Percentiles rank a stretch among this genome's conserved stretches.
Evolutionary conservation across 2,888 invertebrate genomes (phyloP).

Genomic region (Thecocarcelia acutangulata): DNA sequence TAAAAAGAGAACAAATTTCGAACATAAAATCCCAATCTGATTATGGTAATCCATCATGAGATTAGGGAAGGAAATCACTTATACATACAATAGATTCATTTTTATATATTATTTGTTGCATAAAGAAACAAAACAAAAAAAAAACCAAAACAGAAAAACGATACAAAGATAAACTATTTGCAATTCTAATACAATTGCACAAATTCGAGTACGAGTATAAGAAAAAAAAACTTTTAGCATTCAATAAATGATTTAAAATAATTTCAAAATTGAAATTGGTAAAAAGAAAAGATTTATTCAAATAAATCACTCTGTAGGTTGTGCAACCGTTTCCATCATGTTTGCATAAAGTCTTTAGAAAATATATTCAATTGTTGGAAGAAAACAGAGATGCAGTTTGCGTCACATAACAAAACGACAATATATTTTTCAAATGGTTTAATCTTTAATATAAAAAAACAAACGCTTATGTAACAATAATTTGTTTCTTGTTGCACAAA

Average conservation of each 20-base stretch:
- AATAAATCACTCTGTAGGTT: conserved; percentile 14
- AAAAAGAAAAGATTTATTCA: conserved; percentile 8
- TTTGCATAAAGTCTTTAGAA: not conserved
- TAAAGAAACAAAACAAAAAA: not conserved
- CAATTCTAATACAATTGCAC: conserved; percentile 36
- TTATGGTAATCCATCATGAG: conserved; percentile 65
- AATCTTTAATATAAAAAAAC: no score
- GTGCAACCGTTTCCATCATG: conserved; percentile 23
- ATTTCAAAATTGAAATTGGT: not conserved
- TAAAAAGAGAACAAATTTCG: conserved; percentile 13
- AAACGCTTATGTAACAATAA: no score
- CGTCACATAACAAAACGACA: no score
- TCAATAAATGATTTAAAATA: conserved; percentile 23
- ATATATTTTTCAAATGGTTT: no score
- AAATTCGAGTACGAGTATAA: not conserved
- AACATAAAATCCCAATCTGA: conserved; percentile 34
- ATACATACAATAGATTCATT: conserved; percentile 15
- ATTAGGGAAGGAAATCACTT: conserved; percentile 54
- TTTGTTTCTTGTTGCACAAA: no score
- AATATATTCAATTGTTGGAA: not conserved
- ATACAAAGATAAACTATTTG: conserved; percentile 19
- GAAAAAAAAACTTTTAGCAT: not conserved
- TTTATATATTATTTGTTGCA: conserved; percentile 17
- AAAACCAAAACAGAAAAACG: not conserved
- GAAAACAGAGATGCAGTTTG: no score